Conservation (phyloP, 2,888 invertebrate genomes). For the Drosophila limbata region DNA sequence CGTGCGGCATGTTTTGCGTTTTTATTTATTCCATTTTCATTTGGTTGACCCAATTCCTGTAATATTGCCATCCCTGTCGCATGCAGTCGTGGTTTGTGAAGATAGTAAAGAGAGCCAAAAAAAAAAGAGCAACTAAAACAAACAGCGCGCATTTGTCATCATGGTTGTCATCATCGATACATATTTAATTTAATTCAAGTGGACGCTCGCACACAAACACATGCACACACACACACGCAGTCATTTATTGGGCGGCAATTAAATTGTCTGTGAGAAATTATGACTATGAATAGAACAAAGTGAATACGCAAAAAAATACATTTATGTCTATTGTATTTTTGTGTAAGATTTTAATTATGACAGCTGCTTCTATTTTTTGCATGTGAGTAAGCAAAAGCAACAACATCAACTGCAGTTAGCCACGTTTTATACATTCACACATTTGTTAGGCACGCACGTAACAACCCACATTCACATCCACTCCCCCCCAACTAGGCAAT, state of each 20-base stretch:
- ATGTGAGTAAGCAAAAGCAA: slow-evolving; percentile 22
- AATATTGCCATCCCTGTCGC: slow-evolving; percentile 36
- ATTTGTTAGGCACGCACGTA: slow-evolving; percentile 55
- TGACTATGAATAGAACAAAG: slow-evolving; percentile 38
- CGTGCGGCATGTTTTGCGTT: slow-evolving; percentile 47
- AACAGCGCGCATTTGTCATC: slow-evolving; percentile 44
- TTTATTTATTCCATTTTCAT: slow-evolving; percentile 52
- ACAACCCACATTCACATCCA: slow-evolving; percentile 54
- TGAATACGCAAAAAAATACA: slow-evolving; percentile 13
- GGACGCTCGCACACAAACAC: slow-evolving; percentile 7
- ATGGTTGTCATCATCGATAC: slow-evolving; percentile 51
- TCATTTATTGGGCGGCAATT: slow-evolving; percentile 40
- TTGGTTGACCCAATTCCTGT: slow-evolving; percentile 65
- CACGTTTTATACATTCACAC: slow-evolving; percentile 56
- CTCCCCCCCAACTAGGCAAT: slow-evolving; percentile 53
- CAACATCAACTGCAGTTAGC: slow-evolving; percentile 44
- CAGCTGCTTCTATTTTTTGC: slow-evolving; percentile 47
- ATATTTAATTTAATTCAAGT: slow-evolving; percentile 48
- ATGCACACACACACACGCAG: slow-evolving; percentile 2
- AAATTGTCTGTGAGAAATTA: slow-evolving; percentile 29
- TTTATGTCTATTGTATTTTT: neutral
- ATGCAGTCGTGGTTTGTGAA: slow-evolving; percentile 35
- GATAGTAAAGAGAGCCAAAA: slow-evolving; percentile 41
- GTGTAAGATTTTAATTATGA: slow-evolving; percentile 33
- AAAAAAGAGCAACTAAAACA: slow-evolving; percentile 14